These are phyloP conservation scores for Drosophila persimilis DNA, from an alignment of 1,140 invertebrate genomes.

Conservation along the genomic window DNA sequence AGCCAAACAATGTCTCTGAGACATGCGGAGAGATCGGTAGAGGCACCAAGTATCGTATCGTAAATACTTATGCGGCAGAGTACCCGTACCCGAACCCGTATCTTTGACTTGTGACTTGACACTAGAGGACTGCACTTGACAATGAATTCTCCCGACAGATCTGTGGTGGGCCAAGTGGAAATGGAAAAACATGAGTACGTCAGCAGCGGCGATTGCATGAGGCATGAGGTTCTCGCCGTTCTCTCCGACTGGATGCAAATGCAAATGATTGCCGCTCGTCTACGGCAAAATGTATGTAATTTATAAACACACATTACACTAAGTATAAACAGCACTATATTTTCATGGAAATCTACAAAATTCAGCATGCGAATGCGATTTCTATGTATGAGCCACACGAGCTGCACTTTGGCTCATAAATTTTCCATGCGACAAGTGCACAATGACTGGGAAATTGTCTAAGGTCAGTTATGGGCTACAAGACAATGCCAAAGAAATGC, in stretches of 20 bases:
- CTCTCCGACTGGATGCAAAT: conserved; percentile 27
- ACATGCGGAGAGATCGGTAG: too few species aligned
- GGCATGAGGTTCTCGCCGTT: not conserved
- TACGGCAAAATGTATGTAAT: conserved; percentile 57
- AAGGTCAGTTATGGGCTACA: conserved; percentile 53
- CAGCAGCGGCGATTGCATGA: conserved; percentile 28
- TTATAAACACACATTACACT: conserved; percentile 51
- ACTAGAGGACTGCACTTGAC: conserved; percentile 40
- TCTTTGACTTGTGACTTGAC: conserved; percentile 18
- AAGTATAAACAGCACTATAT: conserved; percentile 42
- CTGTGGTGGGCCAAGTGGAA: conserved; percentile 3
- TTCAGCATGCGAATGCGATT: conserved; percentile 18
- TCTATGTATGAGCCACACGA: conserved; percentile 19
- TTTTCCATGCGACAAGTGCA: conserved; percentile 16
- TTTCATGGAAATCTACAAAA: conserved; percentile 41
- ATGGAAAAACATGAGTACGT: conserved; percentile 18
- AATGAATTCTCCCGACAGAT: conserved; percentile 38
- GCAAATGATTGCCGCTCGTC: conserved; percentile 57
- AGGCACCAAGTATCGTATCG: not conserved
- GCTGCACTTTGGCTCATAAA: conserved; percentile 27
- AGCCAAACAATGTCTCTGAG: conserved; percentile 11
- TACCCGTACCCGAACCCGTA: conserved; percentile 14
- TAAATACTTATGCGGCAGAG: conserved; percentile 3
- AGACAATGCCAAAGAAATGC: conserved; percentile 24
- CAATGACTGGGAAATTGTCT: conserved; percentile 58